Percentiles rank a stretch among this genome's conserved stretches.
Conservation (phyloP, 92 coral and sea anemone genomes). For the Epizoanthus rinbou region DNA sequence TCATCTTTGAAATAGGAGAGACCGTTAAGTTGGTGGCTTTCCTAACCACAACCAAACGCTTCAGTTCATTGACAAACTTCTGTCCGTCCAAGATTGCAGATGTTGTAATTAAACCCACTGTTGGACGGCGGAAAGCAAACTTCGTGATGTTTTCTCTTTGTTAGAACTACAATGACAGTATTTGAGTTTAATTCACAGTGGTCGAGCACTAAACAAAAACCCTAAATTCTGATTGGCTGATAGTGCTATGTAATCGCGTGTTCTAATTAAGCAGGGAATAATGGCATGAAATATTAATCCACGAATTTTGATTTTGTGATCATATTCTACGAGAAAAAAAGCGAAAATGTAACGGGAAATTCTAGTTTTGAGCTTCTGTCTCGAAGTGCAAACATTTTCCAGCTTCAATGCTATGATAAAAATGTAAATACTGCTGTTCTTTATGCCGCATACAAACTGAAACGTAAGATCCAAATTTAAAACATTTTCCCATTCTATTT, state of each 20-base stretch:
- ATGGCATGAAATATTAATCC: constrained; percentile 43
- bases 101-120: constrained; percentile 38
- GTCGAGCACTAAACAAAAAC: constrained; percentile 31
- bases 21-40: constrained; percentile 3
- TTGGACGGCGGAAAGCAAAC: constrained; percentile 40
- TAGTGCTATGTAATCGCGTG: constrained; percentile 44
- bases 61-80: constrained; percentile 1
- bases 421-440: too few relatives aligned
- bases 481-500: background rate
- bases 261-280: constrained; percentile 34
- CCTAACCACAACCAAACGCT: constrained; percentile 12
- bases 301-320: constrained; percentile 29
- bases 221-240: constrained; percentile 24
- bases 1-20: constrained; percentile 12
- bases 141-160: constrained; percentile 46
- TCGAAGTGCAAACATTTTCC: too few relatives aligned
- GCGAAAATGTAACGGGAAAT: background rate
- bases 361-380: background rate
- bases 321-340: background rate
- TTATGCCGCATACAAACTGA: too few relatives aligned
- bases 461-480: background rate
- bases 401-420: too few relatives aligned
- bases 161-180: constrained; percentile 34
- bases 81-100: constrained; percentile 19
- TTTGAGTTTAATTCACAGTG: constrained; percentile 50